These are phyloP conservation scores for Noturus placidus DNA, from an alignment of 2,113 vertebrate genomes.

Conservation along the genomic window DNA sequence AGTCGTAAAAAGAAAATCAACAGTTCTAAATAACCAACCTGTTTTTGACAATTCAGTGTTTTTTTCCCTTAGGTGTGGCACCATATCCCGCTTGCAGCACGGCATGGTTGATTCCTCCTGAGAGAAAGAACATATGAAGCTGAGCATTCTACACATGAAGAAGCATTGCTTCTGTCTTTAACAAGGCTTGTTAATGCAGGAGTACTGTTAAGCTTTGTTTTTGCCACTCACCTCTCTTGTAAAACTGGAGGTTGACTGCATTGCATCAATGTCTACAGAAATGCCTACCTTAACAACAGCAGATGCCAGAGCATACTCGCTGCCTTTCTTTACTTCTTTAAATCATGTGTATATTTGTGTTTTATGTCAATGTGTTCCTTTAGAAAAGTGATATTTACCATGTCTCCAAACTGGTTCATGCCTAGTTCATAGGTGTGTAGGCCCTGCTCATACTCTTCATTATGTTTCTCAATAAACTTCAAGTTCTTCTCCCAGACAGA, in stretches of 20 bases:
- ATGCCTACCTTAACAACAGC: conserved; percentile 82
- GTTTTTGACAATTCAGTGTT: conserved; percentile 97
- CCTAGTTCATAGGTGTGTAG: conserved; percentile 83
- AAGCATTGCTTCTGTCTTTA: background rate
- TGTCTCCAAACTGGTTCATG: conserved; percentile 93
- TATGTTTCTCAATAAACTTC: conserved; percentile 83
- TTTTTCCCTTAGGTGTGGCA: conserved; percentile 75
- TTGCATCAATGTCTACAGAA: conserved; percentile 88
- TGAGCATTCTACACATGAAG: background rate
- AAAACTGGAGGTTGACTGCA: conserved; percentile 84
- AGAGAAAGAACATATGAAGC: background rate
- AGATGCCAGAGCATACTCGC: conserved; percentile 81
- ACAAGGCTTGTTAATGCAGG: background rate
- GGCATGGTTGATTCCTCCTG: conserved; percentile 90
- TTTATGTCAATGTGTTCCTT: background rate
- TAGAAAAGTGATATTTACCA: conserved; percentile 74
- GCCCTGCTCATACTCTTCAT: conserved; percentile 83
- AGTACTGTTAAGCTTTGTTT: background rate
- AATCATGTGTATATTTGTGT: conserved; percentile 47
- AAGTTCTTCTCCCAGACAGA: conserved; percentile 92
- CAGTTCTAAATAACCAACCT: conserved; percentile 72
- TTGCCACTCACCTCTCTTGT: conserved; percentile 78
- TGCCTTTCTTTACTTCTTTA: conserved; percentile 77
- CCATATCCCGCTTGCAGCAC: conserved; percentile 91
- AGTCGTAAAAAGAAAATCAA: background rate